Evolutionary conservation across 2,113 vertebrate species (phyloP), one percentile per base, ranked within the genome.

Genomic region (Porphyrio hochstetteri): DNA sequence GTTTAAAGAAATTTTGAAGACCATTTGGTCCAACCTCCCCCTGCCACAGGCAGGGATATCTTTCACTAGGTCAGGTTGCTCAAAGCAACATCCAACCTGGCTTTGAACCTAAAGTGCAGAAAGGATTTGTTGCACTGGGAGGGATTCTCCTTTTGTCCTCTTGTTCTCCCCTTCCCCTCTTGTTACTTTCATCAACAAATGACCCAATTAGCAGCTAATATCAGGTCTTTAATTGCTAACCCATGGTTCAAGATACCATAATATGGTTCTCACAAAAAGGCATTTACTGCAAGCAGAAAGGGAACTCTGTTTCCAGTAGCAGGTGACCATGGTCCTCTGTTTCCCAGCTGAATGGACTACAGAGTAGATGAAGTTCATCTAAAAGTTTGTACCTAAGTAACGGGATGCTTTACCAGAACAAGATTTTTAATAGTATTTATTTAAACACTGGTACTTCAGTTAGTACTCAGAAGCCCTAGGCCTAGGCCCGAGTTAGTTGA

Each of bases 21-120:
- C 16, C 19, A 42, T 24, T 14, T 46, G 33, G 25, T 40, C 23
- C 52, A 53, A 5, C 13, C 20, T 21, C 1, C 3, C 6, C 1
- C 2, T n/a, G 20, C 56, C 7, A 1, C 1, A 1, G 38, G 12
- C 35, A 75, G 28, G 20, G 31, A 29, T 21, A 56, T 2, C 17
- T 55, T 67, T 13, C 38, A 38, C 27, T 53, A 17, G 8, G 14
- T 8, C 29, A 63, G 5, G 16, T 38, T 83, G 42, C 42, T 77
- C 27, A 56, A 52, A 60, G 23, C 5, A 25, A 29, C 0, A 0
- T 57, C 23, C 42, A 63, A 4, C 33, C 63, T 53, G 36, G 7
- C n/a, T 8, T 79, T 52, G 12, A 67, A 21, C 14, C 33, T 11
- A 48, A 20, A 48, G 46, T 15, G 11, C 60, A 85, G 70, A 74